phyloP scores from a whole-genome alignment of 2,888 invertebrate genomes.

The Fissipunctia ypsillon region DNA sequence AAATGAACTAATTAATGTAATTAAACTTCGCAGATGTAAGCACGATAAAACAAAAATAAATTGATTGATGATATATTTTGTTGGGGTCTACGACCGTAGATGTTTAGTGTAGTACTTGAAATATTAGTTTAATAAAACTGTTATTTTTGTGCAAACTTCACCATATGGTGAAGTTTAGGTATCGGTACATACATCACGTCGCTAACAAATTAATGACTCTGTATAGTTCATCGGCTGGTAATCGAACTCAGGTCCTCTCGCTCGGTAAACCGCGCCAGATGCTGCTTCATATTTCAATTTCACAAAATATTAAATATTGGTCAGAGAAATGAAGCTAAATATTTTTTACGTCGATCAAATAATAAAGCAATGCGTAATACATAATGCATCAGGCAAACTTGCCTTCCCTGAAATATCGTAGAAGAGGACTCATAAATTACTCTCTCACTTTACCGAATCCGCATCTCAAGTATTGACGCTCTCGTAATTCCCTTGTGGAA shows the following conservation, averaged over 20 bases:
- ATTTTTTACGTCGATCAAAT: background rate
- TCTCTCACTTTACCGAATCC: constrained; percentile 30
- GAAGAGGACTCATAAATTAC: constrained; percentile 32
- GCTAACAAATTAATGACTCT: background rate
- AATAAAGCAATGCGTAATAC: constrained; percentile 16
- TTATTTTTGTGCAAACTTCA: background rate
- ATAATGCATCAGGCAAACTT: constrained; percentile 31
- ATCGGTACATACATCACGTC: too few species aligned
- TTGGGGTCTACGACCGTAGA: background rate
- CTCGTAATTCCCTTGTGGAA: constrained; percentile 21
- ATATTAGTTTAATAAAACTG: too few species aligned
- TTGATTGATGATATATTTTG: background rate
- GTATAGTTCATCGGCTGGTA: background rate
- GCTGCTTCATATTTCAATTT: background rate
- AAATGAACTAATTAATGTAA: background rate
- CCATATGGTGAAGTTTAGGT: too few species aligned
- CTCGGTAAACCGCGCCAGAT: background rate
- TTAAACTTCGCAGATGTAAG: background rate
- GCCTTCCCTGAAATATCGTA: constrained; percentile 12
- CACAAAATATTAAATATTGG: background rate
- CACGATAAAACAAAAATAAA: background rate
- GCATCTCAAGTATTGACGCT: constrained; percentile 32
- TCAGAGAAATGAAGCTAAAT: background rate
- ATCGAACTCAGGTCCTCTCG: background rate
- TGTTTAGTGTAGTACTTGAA: background rate